Base-by-base conservation (phyloP, 2,113 vertebrate genomes). In the Tupaia chinensis region DNA sequence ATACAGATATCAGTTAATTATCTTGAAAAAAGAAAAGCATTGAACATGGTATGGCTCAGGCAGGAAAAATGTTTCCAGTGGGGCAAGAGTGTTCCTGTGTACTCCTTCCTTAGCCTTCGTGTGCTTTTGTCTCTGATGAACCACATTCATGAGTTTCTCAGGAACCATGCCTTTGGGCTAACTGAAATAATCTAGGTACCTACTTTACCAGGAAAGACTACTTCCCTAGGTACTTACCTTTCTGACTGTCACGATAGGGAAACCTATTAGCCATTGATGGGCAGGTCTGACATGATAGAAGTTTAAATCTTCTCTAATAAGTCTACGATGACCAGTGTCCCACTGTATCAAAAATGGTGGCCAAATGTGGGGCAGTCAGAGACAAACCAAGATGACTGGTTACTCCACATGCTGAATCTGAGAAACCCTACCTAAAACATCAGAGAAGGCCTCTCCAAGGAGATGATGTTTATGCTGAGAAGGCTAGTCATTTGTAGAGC, bases 11-110 rank as follows among this genome's bases (percentile, higher is more conserved):
- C 53, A 44, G 22, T 27, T n/a, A 69, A 15, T 15, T 44, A 9
- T 20, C 54, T 68, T 70, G 7, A 91, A 63, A 44, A 92, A 83
- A 56, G 22, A 5, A 34, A 56, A 60, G 66, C 4, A 14, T 19
- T 8, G 3, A 1, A 16, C 9, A 9, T 6, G 7, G 0, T 25
- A 16, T 9, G 5, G 1, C 6, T 29, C 29, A 81, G 20, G 16
- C 29, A 2, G 2, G 15, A 56, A 34, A n/a, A 3, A 1, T 15
- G 12, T 56, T 34, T 73, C 9, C 22, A 32, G 32, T 32, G 15
- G 12, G 22, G 13, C 25, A 58, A 61, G 3, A 0, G 7, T 58
- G 14, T 32, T 60, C 73, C 19, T 3, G 1, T 10, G 5, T 12
- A 6, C 17, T 29, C 11, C n/a, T 61, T 23, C 1, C 29, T 32